Evolutionary conservation across 1,140 invertebrate genomes (phyloP).

Genomic region (Calephelis nemesis): DNA sequence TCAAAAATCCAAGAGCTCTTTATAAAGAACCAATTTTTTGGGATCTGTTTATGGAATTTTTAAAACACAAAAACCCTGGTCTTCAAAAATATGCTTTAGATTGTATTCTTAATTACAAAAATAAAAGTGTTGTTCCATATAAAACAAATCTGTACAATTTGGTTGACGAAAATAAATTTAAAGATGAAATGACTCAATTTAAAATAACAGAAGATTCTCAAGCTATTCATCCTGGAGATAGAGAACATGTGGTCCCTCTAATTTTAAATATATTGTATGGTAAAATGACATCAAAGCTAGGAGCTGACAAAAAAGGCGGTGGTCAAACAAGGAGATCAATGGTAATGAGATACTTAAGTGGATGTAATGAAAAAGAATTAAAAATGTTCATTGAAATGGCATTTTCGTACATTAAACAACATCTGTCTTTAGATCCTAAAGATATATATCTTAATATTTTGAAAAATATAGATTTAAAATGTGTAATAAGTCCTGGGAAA

Average conservation of each 20-base stretch:
- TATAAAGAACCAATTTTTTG: constrained; percentile 87
- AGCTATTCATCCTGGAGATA: constrained; percentile 85
- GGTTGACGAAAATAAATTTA: constrained; percentile 93
- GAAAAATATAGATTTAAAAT: constrained; percentile 79
- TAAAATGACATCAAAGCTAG: constrained; percentile 91
- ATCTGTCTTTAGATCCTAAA: constrained; percentile 78
- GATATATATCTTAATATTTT: constrained; percentile 73
- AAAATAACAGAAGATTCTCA: constrained; percentile 86
- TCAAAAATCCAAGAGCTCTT: constrained; percentile 89
- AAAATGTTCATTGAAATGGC: constrained; percentile 90
- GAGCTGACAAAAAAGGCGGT: constrained; percentile 85
- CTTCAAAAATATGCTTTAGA: constrained; percentile 92
- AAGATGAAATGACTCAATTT: constrained; percentile 89
- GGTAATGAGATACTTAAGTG: constrained; percentile 91
- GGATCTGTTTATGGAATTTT: constrained; percentile 87
- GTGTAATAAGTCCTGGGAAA: constrained; percentile 85
- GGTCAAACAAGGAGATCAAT: constrained; percentile 85
- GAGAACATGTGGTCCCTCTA: constrained; percentile 87
- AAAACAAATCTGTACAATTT: constrained; percentile 87
- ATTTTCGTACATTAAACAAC: constrained; percentile 86
- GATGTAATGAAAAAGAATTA: constrained; percentile 88
- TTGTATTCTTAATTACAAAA: constrained; percentile 91
- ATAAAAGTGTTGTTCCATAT: constrained; percentile 86
- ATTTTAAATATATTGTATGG: constrained; percentile 93
- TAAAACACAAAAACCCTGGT: constrained; percentile 87